Conservation (phyloP, 2,888 invertebrate genomes). For the Eristalis intricaria region DNA sequence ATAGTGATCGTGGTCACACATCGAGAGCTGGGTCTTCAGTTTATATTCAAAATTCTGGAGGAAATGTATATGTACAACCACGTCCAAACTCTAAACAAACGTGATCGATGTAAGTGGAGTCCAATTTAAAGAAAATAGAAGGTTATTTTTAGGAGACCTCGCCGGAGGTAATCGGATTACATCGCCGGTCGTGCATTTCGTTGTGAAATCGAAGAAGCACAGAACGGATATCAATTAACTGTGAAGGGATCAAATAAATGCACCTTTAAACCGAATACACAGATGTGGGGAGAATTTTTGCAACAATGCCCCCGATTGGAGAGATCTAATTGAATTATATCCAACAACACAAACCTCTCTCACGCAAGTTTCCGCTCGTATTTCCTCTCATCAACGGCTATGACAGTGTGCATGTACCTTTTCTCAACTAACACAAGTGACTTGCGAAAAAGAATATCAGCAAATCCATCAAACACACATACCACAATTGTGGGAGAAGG, state of each 20-base stretch:
- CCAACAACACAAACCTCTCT: slow-evolving; percentile 27
- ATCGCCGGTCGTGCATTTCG: neutral
- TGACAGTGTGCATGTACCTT: neutral
- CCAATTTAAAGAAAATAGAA: neutral
- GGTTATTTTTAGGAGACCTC: neutral
- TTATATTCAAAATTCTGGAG: slow-evolving; percentile 11
- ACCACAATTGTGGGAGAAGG: neutral
- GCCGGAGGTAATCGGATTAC: neutral
- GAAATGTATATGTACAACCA: neutral
- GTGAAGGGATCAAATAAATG: neutral
- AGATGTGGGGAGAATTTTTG: slow-evolving; percentile 5
- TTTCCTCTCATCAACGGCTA: slow-evolving; percentile 15
- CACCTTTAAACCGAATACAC: neutral
- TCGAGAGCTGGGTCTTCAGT: neutral
- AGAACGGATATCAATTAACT: neutral
- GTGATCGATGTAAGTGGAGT: slow-evolving; percentile 15
- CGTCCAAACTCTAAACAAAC: neutral
- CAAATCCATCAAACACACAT: slow-evolving; percentile 9
- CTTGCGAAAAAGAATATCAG: slow-evolving; percentile 2
- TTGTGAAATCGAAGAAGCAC: neutral
- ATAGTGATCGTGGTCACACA: slow-evolving; percentile 17
- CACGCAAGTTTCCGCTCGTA: slow-evolving; percentile 54
- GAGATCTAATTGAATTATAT: slow-evolving; percentile 45
- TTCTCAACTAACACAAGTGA: neutral
- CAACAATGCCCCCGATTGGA: slow-evolving; percentile 38